Base-by-base conservation (phyloP, 2,113 vertebrate genomes). In the Pampusana beccarii region DNA sequence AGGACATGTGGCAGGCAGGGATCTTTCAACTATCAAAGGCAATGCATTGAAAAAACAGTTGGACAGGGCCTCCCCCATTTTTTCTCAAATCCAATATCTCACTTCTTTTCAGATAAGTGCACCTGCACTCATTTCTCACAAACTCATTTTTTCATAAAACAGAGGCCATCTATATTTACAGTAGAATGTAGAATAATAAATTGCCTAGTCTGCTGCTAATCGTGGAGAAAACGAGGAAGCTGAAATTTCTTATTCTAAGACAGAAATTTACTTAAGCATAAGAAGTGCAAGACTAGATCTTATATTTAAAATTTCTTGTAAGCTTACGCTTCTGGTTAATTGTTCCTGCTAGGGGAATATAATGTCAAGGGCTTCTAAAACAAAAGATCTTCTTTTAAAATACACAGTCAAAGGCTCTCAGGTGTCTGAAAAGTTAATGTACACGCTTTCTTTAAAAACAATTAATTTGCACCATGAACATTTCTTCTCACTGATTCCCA, bases 31-130 rank as follows among this genome's bases (percentile, higher is more conserved):
- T 70, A 38, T 36, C 78, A 86, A 54, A 93, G 58, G 46, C 58
- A 75, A 70, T 28, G 24, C 48, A 65, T 1, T 88, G 50, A 56
- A 33, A 60, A 54, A 72, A 51, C 34, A 48, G 46, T 33, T 51
- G 34, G 60, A 25, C 26, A 24, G 25, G 67, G 61, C 48, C 61
- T 67, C 56, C 69, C 38, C 48, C 65, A 24, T 86, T 84, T 56
- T 78, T 93, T 95, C 72, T 86, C 83, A 93, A 97, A 93, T 65
- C 7, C 69, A 24, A 13, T 86, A 48, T 92, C 84, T 88, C 25
- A n/a, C 24, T 88, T 56, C 51, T 95, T 85, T 86, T 50, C 64
- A 89, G 73, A 46, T 86, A 86, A 2, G 3, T 40, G 61, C 73
- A 90, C 73, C 60, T 88, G 82, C 57, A 61, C 57, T 84, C 42